Evolutionary conservation across 2,797 vertebrate genomes (phyloP), one percentile per base, ranked within the genome.

Genomic region (Typhlichthys subterraneus): DNA sequence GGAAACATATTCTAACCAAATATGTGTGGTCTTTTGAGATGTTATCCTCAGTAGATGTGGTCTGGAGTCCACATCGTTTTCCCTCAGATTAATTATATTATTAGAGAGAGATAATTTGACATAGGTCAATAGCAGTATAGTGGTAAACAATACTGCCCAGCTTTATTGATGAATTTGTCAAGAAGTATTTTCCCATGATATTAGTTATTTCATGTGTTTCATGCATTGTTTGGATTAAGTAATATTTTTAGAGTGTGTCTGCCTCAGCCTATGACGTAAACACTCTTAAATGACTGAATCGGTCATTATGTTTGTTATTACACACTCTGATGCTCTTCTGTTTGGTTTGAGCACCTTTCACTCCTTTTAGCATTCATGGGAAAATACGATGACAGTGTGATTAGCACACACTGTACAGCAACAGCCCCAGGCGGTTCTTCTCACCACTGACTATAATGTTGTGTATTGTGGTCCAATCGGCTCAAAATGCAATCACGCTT

Each of bases 371-470:
- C 17, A 66, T 51, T 79, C 69, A 68, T 69, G 74, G 70, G 70
- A 79, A 86, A 86, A 65, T 77, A 61, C 74, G 70, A 80, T 72
- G 73, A 59, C 61, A 69, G 65, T 17, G 59, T 46, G 77, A 80
- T 85, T 73, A 83, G 72, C 65, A 79, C 76, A 74, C 67, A 74
- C 42, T 74, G 75, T 67, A 49, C 53, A 77, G 51, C 74, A 72
- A 69, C 54, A 72, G 73, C 71, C 65, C 23, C 11, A 4, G 66
- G 47, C 53, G 56, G 51, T 12, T 70, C 62, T 66, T 45, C 46
- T 54, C 54, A 38, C 15, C 8, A 17, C 2, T 74, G 67, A 60
- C 15, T 67, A 56, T 62, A 4, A 45, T 47, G 14, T 58, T 11
- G 23, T 12, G 19, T 17, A 69, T 45, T 71, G 72, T 70, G 70